phyloP scores from a whole-genome alignment of 1,140 invertebrate species.

The Brachionus asplanchnoidis region DNA sequence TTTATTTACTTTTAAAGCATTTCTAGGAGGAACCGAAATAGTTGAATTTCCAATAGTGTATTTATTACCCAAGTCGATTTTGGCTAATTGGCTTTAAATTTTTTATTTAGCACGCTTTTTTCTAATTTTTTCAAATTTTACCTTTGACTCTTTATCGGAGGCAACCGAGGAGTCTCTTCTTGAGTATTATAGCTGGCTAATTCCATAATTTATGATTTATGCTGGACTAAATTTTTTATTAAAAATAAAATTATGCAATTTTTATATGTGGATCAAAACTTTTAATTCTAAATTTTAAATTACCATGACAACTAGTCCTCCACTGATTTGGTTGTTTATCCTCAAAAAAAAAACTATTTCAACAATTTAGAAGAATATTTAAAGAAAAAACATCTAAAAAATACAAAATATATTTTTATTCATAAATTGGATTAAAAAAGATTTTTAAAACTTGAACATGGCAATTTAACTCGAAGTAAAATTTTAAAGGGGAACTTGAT shows the following conservation, averaged over 20 bases:
- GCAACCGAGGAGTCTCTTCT: background rate
- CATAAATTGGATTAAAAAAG: too few species aligned
- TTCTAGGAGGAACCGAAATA: constrained; percentile 47
- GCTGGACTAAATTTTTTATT: background rate
- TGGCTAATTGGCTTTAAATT: background rate
- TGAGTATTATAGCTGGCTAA: background rate
- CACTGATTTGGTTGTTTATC: background rate
- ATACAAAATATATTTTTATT: too few species aligned
- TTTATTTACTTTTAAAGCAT: constrained; percentile 48
- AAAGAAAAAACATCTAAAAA: too few species aligned
- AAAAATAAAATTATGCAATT: constrained; percentile 3
- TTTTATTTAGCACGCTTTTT: background rate
- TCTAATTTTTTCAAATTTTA: background rate
- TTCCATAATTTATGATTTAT: background rate
- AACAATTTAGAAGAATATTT: too few species aligned
- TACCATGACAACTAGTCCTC: background rate
- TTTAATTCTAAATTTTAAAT: background rate
- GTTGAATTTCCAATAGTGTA: constrained; percentile 47
- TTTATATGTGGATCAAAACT: background rate
- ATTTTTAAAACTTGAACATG: too few species aligned
- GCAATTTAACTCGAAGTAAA: too few species aligned
- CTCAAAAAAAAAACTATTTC: background rate
- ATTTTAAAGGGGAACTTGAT: too few species aligned
- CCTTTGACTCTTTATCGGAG: background rate
- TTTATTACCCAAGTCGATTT: constrained; percentile 38